phyloP scores from a whole-genome alignment of 1,140 invertebrate species.

The Drosophila truncata region DNA sequence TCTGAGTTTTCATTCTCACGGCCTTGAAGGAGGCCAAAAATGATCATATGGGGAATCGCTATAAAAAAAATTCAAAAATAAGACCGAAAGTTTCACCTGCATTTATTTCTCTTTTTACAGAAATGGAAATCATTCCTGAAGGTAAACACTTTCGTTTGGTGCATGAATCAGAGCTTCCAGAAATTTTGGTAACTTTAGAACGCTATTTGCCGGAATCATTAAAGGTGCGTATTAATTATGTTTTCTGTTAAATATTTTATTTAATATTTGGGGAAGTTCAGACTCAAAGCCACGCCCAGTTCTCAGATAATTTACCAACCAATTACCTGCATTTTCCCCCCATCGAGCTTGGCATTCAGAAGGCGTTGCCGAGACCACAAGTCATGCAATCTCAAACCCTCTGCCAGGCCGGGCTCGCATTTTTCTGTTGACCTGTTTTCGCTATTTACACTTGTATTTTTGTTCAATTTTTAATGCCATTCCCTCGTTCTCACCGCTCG shows the following conservation, averaged over 20 bases:
- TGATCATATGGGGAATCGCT: slow-evolving; percentile 11
- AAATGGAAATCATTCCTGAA: slow-evolving; percentile 92
- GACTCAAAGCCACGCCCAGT: slow-evolving; percentile 50
- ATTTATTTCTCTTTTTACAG: slow-evolving; percentile 85
- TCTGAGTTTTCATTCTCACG: slow-evolving; percentile 27
- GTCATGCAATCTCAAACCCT: slow-evolving; percentile 72
- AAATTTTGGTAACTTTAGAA: slow-evolving; percentile 90
- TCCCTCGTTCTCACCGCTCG: background rate
- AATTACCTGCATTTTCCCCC: slow-evolving; percentile 52
- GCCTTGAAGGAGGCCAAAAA: slow-evolving; percentile 59
- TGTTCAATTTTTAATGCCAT: slow-evolving; percentile 69
- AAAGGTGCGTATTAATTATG: slow-evolving; percentile 86
- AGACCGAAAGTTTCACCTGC: slow-evolving; percentile 17
- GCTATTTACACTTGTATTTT: slow-evolving; percentile 64
- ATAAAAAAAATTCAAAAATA: slow-evolving; percentile 27
- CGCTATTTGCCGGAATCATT: slow-evolving; percentile 92
- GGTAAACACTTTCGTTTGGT: slow-evolving; percentile 94
- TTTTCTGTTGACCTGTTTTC: slow-evolving; percentile 74
- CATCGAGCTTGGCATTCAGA: slow-evolving; percentile 18
- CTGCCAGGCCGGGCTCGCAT: slow-evolving; percentile 18
- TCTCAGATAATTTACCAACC: slow-evolving; percentile 65
- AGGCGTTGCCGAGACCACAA: slow-evolving; percentile 53
- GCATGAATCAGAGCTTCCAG: slow-evolving; percentile 91
- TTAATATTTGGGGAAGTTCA: slow-evolving; percentile 10
- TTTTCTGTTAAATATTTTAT: slow-evolving; percentile 9